Evolutionary conservation across 2,888 invertebrate species (phyloP), one percentile per base, ranked within the genome.

Genomic region (Scaptomyza reducta): DNA sequence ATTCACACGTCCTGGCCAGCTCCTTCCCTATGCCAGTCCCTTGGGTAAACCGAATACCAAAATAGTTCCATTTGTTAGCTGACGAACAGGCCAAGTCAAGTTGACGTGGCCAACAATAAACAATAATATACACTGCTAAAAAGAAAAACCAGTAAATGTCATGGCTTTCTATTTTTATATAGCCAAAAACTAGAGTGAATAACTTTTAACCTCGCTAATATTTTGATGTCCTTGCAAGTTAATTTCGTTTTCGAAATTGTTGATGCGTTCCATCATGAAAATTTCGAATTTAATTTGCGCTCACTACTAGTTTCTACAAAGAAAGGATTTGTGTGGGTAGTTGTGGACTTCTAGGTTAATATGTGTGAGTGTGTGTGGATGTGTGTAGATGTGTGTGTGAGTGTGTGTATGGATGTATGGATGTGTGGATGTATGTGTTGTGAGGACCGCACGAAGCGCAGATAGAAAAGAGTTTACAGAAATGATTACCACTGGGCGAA

Each of bases 31-130:
- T 11, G 38, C 29, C 59, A 49, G 25, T 25, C 59, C 50, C 16
- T 40, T 9, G n/a, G 40, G 38, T 63, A 49, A 47, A 35, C n/a
- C 44, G 65, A 70, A 78, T 78, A 86, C 76, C 38, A 38, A 80
- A 83, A 83, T 82, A 83, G 83, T 85, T 85, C 62, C 86, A 85
- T 86, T 82, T 78, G 80, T 85, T 69, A 65, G 78, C 65, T 46
- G 75, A 63, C 73, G 58, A 78, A 59, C 74, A 74, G 68, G 33
- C 70, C 75, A 61, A 79, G 85, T 77, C 71, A 79, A 81, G 63
- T 74, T 70, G 74, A 59, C 35, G 58, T 57, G 38, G 57, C 22
- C 55, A 57, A 57, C 58, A 44, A 45, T 46, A 63, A 14, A 50
- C 35, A 38, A 38, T 16, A 38, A 38, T 7, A 38, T 6, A 6